Conservation (phyloP, 2,113 vertebrate genomes). For the Sylvia atricapilla region DNA sequence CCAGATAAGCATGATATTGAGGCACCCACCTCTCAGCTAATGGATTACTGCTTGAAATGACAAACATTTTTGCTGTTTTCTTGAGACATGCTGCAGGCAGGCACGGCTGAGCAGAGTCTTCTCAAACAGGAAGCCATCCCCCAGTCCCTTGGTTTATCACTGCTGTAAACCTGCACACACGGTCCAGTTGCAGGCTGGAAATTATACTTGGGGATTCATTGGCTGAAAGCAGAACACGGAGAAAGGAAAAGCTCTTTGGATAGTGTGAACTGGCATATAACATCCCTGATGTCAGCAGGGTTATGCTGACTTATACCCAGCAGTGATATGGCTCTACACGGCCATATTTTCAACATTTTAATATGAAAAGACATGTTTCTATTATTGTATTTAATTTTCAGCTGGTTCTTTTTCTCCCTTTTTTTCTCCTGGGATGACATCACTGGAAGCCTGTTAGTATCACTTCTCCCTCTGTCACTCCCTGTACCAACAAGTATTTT, state of each 20-base stretch:
- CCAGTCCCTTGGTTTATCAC: not conserved
- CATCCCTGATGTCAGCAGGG: not conserved
- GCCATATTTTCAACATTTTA: not conserved
- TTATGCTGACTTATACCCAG: not conserved
- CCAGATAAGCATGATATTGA: not conserved
- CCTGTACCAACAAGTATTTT: slow-evolving; percentile 5
- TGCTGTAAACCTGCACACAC: not conserved
- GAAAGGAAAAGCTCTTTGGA: not conserved
- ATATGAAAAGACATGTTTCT: not conserved
- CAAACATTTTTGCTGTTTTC: not conserved
- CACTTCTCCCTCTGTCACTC: not conserved
- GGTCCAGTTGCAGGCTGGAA: not conserved
- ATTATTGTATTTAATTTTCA: not conserved
- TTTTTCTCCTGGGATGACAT: not conserved
- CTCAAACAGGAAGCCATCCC: not conserved
- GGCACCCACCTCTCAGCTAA: not conserved
- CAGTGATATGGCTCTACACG: not conserved
- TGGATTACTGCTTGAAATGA: not conserved
- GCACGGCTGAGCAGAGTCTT: not conserved
- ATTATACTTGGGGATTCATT: not conserved
- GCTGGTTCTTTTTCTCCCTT: not conserved
- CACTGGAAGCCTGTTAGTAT: not conserved
- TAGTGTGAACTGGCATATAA: not conserved
- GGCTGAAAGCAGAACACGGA: not conserved
- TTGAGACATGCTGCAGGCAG: not conserved